Evolutionary conservation across 2,113 vertebrate species (phyloP).

Genomic region (Cygnus buccinator): DNA sequence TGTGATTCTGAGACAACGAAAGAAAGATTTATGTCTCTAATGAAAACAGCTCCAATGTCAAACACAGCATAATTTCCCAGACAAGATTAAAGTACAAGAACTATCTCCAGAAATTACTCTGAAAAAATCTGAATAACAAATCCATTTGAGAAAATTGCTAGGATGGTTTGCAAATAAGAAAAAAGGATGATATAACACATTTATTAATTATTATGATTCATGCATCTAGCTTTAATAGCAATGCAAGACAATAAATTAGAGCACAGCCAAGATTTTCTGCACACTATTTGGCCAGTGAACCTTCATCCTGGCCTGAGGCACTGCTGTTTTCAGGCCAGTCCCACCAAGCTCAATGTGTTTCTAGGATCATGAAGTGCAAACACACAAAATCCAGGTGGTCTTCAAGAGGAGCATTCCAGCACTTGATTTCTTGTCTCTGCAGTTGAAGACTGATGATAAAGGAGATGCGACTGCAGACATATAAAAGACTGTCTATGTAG

Average conservation of each 20-base stretch:
- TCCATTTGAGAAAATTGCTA: background rate
- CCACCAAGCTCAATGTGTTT: background rate
- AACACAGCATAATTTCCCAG: conserved; percentile 34
- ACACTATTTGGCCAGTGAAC: background rate
- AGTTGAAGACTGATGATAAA: background rate
- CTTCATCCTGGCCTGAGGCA: background rate
- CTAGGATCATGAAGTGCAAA: background rate
- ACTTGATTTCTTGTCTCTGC: background rate
- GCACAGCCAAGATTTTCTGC: background rate
- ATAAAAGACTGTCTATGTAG: background rate
- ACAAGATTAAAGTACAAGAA: conserved; percentile 53
- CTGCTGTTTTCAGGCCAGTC: background rate
- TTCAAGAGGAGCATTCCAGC: background rate
- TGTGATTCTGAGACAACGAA: conserved; percentile 29
- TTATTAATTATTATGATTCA: conserved; percentile 2
- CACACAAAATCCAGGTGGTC: background rate
- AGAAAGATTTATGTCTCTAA: conserved; percentile 48
- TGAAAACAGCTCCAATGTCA: conserved; percentile 46
- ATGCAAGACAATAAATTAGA: background rate
- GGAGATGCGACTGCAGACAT: background rate
- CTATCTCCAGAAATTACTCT: conserved; percentile 27
- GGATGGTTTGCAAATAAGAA: background rate
- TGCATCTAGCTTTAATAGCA: background rate
- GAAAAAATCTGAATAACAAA: conserved; percentile 44
- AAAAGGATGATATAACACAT: background rate